Percentiles rank a stretch among this genome's conserved stretches.
These are phyloP conservation scores for Papilio protenor DNA, from an alignment of 2,888 invertebrate species.

Conservation along the genomic window DNA sequence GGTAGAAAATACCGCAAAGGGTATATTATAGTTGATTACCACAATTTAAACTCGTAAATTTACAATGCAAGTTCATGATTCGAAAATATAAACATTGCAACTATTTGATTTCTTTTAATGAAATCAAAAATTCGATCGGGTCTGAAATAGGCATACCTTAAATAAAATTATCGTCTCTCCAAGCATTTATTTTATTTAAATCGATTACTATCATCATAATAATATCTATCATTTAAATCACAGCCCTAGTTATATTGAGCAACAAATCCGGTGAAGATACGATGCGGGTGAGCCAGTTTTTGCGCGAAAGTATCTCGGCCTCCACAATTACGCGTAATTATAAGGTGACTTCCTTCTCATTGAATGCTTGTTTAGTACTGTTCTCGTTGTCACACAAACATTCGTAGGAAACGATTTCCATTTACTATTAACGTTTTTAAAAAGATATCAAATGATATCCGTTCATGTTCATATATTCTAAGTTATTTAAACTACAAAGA, in stretches of 20 bases:
- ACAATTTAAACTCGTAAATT: background rate
- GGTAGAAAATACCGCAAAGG: constrained; percentile 3
- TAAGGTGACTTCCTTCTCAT: constrained; percentile 69
- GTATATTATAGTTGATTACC: background rate
- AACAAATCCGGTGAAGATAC: constrained; percentile 63
- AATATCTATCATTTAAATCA: constrained; percentile 11
- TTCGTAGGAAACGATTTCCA: background rate
- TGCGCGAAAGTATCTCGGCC: constrained; percentile 72
- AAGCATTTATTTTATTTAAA: background rate
- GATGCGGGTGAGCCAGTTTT: constrained; percentile 75
- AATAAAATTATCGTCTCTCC: background rate
- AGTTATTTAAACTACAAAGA: background rate
- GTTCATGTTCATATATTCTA: background rate
- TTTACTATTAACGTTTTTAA: background rate
- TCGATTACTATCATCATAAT: background rate
- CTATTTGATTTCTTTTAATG: background rate
- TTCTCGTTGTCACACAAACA: constrained; percentile 24
- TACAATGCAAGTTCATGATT: background rate
- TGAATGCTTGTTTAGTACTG: constrained; percentile 50
- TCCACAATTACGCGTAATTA: constrained; percentile 68
- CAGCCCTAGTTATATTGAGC: constrained; percentile 55
- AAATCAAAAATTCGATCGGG: background rate
- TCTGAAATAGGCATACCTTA: background rate
- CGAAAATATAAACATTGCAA: background rate
- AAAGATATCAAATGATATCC: background rate